Evolutionary conservation across 1,140 invertebrate species (phyloP).

Genomic region (Argopecten irradians): DNA sequence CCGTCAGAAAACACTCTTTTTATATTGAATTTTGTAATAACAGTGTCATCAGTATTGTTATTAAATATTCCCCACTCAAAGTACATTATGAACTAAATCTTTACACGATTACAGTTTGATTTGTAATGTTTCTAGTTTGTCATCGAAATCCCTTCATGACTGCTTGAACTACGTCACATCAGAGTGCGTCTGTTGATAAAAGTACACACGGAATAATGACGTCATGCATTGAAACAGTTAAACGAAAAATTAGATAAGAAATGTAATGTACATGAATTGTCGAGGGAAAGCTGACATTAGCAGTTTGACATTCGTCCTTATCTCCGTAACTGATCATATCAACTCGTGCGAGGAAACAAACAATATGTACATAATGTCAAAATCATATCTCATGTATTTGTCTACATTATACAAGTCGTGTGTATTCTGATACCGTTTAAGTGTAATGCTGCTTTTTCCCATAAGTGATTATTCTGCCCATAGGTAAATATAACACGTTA

Average conservation of each 20-base stretch:
- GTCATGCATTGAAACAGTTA: neutral
- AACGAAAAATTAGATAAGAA: neutral
- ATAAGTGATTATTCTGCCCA: neutral
- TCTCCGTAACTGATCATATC: neutral
- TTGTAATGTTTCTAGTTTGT: neutral
- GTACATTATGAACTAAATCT: neutral
- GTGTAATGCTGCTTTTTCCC: neutral
- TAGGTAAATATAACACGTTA: neutral
- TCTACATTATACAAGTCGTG: neutral
- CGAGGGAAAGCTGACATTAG: neutral
- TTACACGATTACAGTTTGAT: neutral
- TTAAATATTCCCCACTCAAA: neutral
- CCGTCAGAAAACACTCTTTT: too few species aligned
- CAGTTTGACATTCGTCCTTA: neutral
- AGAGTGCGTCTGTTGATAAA: neutral
- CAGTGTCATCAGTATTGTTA: neutral
- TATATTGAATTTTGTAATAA: too few species aligned
- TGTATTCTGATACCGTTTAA: neutral
- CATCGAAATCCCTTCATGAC: neutral
- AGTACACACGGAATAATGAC: neutral
- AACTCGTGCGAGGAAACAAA: neutral
- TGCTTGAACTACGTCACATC: neutral
- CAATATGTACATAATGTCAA: neutral
- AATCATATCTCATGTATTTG: neutral
- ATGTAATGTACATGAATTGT: neutral